These are phyloP conservation scores for Ichneumon xanthorius DNA, from an alignment of 2,888 invertebrate genomes.

Conservation along the genomic window DNA sequence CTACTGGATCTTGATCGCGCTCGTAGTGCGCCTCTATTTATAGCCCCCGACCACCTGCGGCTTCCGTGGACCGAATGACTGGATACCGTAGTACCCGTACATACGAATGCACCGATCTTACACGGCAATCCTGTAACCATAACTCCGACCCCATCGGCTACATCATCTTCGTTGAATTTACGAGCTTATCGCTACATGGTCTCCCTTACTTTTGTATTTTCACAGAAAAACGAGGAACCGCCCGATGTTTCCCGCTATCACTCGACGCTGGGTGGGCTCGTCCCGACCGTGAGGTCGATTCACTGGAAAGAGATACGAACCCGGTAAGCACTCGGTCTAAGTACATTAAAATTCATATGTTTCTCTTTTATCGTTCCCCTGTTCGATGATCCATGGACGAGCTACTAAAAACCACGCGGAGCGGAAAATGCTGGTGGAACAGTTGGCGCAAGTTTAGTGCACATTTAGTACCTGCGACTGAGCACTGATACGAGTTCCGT, in stretches of 20 bases:
- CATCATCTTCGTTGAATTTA: slow-evolving; percentile 36
- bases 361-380: slow-evolving; percentile 7
- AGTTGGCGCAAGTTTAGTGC: not conserved
- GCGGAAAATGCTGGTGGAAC: not conserved
- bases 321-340: slow-evolving; percentile 77
- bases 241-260: slow-evolving; percentile 82
- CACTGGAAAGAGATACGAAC: slow-evolving; percentile 81
- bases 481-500: not conserved
- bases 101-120: slow-evolving; percentile 52
- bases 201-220: slow-evolving; percentile 64
- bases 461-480: not conserved
- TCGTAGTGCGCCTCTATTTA: slow-evolving; percentile 65
- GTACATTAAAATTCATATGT: slow-evolving; percentile 30
- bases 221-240: slow-evolving; percentile 77
- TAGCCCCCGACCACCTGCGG: slow-evolving; percentile 71
- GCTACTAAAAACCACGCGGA: too few relatives aligned
- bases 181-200: slow-evolving; percentile 48
- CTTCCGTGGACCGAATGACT: slow-evolving; percentile 64
- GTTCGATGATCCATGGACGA: not conserved
- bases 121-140: slow-evolving; percentile 19
- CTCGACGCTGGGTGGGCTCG: slow-evolving; percentile 82
- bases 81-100: slow-evolving; percentile 9
- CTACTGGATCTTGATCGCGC: slow-evolving; percentile 65
- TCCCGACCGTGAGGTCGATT: slow-evolving; percentile 82
- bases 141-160: slow-evolving; percentile 2